Conservation (phyloP, 2,797 vertebrate genomes). For the Perdix hodgsoniae region DNA sequence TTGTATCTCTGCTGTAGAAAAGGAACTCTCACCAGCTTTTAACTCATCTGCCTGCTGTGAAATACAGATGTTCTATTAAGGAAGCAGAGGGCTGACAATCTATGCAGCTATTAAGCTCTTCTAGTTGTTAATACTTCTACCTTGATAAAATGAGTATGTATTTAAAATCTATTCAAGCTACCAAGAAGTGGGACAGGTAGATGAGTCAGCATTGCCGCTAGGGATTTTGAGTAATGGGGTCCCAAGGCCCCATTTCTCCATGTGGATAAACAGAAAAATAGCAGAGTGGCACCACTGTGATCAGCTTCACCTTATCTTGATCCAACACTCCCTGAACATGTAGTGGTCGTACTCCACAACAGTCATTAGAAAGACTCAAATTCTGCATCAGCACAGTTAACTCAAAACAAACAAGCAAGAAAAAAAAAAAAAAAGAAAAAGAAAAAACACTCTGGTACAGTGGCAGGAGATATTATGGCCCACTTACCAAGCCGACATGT, state of each 20-base stretch:
- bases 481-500: conserved; percentile 87
- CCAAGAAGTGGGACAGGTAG: background rate
- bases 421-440: background rate
- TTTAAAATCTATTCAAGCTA: background rate
- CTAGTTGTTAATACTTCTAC: background rate
- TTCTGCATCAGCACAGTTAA: conserved; percentile 27
- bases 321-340: background rate
- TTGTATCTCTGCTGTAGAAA: background rate
- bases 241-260: background rate
- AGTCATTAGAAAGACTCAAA: conserved; percentile 19
- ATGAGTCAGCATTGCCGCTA: background rate
- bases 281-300: background rate
- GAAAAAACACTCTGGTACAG: conserved; percentile 55
- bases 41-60: background rate
- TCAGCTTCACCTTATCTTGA: background rate
- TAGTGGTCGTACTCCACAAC: background rate
- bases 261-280: background rate
- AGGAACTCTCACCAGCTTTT: background rate
- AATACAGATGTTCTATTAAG: background rate
- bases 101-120: background rate
- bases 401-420: background rate
- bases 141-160: background rate
- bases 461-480: conserved; percentile 83
- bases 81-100: background rate
- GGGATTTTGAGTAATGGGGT: background rate